phyloP scores from a whole-genome alignment of 2,888 invertebrate genomes.

The Aleiodes testaceus region DNA sequence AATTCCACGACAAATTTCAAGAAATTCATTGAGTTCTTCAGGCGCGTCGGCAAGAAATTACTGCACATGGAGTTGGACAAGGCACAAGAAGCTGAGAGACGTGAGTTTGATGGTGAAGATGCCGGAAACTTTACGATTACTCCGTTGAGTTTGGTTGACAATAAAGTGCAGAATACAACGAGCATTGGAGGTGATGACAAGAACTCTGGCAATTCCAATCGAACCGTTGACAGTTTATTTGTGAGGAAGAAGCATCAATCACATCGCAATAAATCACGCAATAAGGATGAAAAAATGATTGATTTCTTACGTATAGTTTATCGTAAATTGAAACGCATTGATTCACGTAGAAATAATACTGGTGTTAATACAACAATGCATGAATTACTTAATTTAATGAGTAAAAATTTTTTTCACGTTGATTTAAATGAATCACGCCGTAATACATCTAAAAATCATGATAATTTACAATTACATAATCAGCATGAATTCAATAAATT shows the following conservation, averaged over 20 bases:
- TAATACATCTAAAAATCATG: constrained; percentile 58
- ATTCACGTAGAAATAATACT: constrained; percentile 61
- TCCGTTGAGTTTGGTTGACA: constrained; percentile 1
- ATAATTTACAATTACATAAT: constrained; percentile 62
- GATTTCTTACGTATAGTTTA: constrained; percentile 69
- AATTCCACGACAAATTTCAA: constrained; percentile 55
- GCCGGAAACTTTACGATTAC: constrained; percentile 1
- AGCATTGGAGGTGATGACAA: not conserved
- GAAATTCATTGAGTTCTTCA: constrained; percentile 70
- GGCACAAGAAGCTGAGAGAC: constrained; percentile 54
- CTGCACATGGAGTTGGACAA: constrained; percentile 66
- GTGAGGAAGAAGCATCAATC: constrained; percentile 54
- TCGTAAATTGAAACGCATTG: constrained; percentile 68
- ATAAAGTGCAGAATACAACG: constrained; percentile 14
- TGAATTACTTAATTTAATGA: constrained; percentile 69
- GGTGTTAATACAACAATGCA: constrained; percentile 69
- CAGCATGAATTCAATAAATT: constrained; percentile 68
- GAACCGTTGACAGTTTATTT: constrained; percentile 33
- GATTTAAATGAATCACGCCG: constrained; percentile 63
- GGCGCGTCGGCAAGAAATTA: constrained; percentile 67
- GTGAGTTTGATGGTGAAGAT: constrained; percentile 20
- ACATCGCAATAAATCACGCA: constrained; percentile 60
- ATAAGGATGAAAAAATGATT: constrained; percentile 68
- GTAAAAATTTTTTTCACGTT: constrained; percentile 70
- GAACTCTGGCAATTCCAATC: constrained; percentile 15